These are phyloP conservation scores for Gobio occitaniae DNA, from an alignment of 2,797 vertebrate genomes.

Conservation along the genomic window DNA sequence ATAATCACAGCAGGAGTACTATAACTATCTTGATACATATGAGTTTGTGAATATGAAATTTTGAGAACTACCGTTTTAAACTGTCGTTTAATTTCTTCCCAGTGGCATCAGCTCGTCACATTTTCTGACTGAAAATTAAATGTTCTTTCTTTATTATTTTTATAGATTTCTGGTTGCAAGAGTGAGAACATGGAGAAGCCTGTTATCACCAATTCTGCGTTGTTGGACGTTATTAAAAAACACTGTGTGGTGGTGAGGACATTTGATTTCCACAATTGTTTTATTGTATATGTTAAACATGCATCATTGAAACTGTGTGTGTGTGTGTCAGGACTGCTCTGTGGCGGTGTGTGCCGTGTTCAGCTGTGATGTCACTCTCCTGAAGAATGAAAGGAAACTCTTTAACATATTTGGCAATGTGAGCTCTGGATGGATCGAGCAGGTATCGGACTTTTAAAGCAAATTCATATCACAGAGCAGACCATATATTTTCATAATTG, in stretches of 20 bases:
- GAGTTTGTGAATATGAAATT: too few species aligned
- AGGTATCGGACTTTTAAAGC: constrained; percentile 65
- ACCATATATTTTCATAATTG: neutral
- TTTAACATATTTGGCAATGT: constrained; percentile 79
- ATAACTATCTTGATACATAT: too few species aligned
- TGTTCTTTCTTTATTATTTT: constrained; percentile 4
- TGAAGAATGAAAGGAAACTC: constrained; percentile 41
- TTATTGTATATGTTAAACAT: neutral
- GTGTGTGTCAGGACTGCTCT: constrained; percentile 78
- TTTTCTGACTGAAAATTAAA: too few species aligned
- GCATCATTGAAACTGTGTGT: neutral
- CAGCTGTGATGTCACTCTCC: constrained; percentile 69
- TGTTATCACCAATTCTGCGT: constrained; percentile 48
- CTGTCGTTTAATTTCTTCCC: neutral
- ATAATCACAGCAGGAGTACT: too few species aligned
- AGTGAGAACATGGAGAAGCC: constrained; percentile 50
- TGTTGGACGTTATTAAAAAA: constrained; percentile 60
- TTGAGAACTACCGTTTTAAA: neutral
- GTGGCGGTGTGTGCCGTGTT: constrained; percentile 78
- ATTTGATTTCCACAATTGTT: neutral
- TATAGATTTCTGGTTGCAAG: constrained; percentile 71
- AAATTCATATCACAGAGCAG: neutral
- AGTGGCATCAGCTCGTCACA: too few species aligned
- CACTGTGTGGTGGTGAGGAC: constrained; percentile 69
- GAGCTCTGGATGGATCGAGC: constrained; percentile 81